Evolutionary conservation across 2,888 invertebrate species (phyloP).

Genomic region (Dendrolimus pini): DNA sequence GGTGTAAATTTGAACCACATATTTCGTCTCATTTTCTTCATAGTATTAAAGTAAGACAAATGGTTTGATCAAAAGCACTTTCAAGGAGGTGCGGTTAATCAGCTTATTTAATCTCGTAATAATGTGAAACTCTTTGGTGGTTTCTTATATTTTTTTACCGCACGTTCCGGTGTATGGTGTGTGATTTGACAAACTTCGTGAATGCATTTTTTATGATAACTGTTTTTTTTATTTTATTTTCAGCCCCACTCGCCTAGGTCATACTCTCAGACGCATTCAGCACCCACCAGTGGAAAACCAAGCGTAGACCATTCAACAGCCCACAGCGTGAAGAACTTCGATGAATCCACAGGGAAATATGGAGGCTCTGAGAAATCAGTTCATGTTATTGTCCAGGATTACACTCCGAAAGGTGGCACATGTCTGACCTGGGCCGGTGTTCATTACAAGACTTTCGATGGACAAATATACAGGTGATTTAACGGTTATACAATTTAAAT

Average conservation of each 20-base stretch:
- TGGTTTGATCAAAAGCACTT: too few species aligned
- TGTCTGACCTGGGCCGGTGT: slow-evolving; percentile 89
- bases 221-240: not conserved
- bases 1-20: too few species aligned
- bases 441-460: slow-evolving; percentile 92
- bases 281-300: not conserved
- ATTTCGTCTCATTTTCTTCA: too few species aligned
- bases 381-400: slow-evolving; percentile 46
- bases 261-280: slow-evolving; percentile 13
- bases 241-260: slow-evolving; percentile 14
- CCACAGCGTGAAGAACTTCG: not conserved
- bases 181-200: too few species aligned
- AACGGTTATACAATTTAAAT: not conserved
- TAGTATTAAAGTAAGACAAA: too few species aligned
- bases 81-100: too few species aligned
- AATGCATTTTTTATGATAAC: too few species aligned
- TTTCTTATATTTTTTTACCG: too few species aligned
- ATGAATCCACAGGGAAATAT: slow-evolving; percentile 7
- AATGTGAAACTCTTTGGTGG: too few species aligned
- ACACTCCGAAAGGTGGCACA: slow-evolving; percentile 78
- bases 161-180: too few species aligned
- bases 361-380: slow-evolving; percentile 16
- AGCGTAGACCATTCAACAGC: not conserved
- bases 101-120: too few species aligned
- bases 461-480: slow-evolving; percentile 81